phyloP scores from a whole-genome alignment of 1,140 invertebrate species.

The Galendromus occidentalis region DNA sequence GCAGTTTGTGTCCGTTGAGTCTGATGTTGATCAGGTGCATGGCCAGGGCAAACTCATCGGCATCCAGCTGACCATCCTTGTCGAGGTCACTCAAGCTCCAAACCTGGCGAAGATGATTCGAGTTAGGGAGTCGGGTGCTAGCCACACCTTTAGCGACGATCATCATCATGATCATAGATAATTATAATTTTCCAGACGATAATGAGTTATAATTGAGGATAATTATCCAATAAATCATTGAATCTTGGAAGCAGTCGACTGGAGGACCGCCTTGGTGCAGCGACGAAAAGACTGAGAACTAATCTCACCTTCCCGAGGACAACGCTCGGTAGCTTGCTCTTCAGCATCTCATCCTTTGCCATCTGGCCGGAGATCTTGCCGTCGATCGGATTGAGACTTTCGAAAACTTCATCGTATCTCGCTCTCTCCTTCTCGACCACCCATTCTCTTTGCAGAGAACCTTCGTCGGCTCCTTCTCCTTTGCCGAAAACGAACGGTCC shows the following conservation, averaged over 20 bases:
- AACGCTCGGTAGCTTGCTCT: slow-evolving; percentile 91
- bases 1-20: slow-evolving; percentile 82
- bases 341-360: slow-evolving; percentile 64
- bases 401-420: slow-evolving; percentile 72
- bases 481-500: slow-evolving; percentile 71
- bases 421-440: slow-evolving; percentile 72
- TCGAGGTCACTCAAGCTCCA: slow-evolving; percentile 96
- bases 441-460: slow-evolving; percentile 86
- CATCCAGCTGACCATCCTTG: slow-evolving; percentile 81
- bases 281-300: too few relatives aligned
- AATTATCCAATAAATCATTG: too few relatives aligned
- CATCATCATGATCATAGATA: too few relatives aligned
- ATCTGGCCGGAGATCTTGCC: slow-evolving; percentile 84
- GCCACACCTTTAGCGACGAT: too few relatives aligned
- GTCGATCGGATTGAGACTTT: slow-evolving; percentile 60
- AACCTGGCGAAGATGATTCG: slow-evolving; percentile 34
- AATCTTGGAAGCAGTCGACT: too few relatives aligned
- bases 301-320: slow-evolving; percentile 59
- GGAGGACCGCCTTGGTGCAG: too few relatives aligned
- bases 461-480: slow-evolving; percentile 90
- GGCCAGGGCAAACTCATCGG: slow-evolving; percentile 92
- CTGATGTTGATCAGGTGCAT: slow-evolving; percentile 94
- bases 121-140: too few relatives aligned
- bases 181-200: too few relatives aligned
- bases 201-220: too few relatives aligned